Base-by-base conservation (phyloP, 2,113 vertebrate genomes). In the Corythornis vintsioides region DNA sequence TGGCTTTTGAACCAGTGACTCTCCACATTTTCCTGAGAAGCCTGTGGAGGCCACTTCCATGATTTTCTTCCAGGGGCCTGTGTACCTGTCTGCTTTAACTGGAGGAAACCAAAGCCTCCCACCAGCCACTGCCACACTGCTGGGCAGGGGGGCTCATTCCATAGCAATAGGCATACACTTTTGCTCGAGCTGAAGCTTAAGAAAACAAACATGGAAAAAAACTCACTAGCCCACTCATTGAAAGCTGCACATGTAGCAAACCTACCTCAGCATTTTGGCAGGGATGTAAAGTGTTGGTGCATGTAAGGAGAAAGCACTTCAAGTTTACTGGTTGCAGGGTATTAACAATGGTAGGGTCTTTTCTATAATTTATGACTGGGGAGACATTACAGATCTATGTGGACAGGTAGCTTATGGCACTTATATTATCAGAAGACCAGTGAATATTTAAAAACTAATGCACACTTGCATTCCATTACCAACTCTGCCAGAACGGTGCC, bases 401-500 rank as follows among this genome's bases (percentile, higher is more conserved):
- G 56, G 72, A 80, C 43, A 83, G 89, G 63, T 86, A 96, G 78
- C 74, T 94, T 93, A 92, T 53, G 71, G 94, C 93, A 89, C 40
- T 96, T 86, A 63, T 1, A 12, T 74, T 85, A 19, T 13, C 93
- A 81, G 87, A 94, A 26, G 38, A 92, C 85, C 92, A 96, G 92
- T 96, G 96, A 96, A 70, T 95, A 92, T 87, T 94, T 95, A 47
- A 33, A 16, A 16, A 93, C 56, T 67, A 94, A 93, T 26, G 5
- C 88, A 95, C 91, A 21, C 77, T 86, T 86, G 78, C 52, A 81
- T 93, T 95, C 93, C 73, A 78, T 70, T 33, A 95, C 92, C 96
- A 94, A 69, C 95, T 96, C 96, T 90, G 94, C 90, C 92, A 66
- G 96, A 96, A 97, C 96, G 86, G 92, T 97, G 96, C 96, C 94